A percentile compares a stretch with the other conserved stretches of the same genome.
Conservation (phyloP, 2,113 vertebrate species). For the Lucifuga dentata region DNA sequence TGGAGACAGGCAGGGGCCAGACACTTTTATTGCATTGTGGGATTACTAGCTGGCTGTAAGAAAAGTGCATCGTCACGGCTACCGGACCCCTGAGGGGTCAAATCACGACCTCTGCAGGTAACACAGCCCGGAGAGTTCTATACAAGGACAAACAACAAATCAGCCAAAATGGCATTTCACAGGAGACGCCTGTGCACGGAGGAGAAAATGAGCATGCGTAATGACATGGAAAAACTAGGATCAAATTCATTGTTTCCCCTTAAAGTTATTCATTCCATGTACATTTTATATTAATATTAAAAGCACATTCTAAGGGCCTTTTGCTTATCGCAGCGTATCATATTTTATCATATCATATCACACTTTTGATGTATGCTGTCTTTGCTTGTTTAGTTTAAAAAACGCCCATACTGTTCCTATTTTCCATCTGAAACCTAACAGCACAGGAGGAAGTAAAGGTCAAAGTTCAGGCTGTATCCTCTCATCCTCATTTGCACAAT, state of each 20-base stretch:
- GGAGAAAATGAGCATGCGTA: too few species aligned
- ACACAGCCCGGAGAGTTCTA: constrained; percentile 56
- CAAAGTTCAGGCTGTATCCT: constrained; percentile 25
- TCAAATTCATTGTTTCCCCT: too few species aligned
- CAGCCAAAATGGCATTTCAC: constrained; percentile 56
- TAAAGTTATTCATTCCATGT: too few species aligned
- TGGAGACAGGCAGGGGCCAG: constrained; percentile 80
- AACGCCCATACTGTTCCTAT: too few species aligned
- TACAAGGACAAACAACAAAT: constrained; percentile 57
- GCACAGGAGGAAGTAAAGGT: constrained; percentile 8
- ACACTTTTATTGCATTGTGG: constrained; percentile 81
- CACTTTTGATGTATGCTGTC: too few species aligned
- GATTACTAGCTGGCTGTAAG: constrained; percentile 75
- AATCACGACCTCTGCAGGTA: constrained; percentile 66
- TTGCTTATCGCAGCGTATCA: too few species aligned
- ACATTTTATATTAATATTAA: too few species aligned
- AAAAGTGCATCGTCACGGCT: constrained; percentile 77
- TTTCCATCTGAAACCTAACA: constrained; percentile 21
- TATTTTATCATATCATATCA: too few species aligned
- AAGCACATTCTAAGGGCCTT: too few species aligned
- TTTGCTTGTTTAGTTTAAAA: too few species aligned
- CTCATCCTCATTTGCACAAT: constrained; percentile 30
- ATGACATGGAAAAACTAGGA: too few species aligned
- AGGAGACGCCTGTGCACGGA: too few species aligned
- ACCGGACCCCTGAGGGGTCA: constrained; percentile 58